Base-by-base conservation (phyloP, 37 sponge, comb jelly and placozoan species). In the Hormiphora californensis region DNA sequence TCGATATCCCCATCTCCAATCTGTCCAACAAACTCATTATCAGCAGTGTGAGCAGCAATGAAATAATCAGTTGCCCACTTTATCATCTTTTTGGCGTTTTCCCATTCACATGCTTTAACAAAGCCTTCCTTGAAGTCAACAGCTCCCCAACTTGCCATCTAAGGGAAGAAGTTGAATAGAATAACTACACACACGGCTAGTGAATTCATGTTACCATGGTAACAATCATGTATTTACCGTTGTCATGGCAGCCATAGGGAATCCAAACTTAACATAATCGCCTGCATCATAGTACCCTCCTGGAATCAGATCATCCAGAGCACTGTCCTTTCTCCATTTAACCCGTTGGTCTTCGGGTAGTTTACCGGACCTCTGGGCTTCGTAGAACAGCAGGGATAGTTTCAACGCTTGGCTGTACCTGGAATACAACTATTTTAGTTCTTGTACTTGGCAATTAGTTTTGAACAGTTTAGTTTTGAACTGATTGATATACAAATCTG, bases 211-310 rank as follows among this genome's bases (percentile, higher is more conserved):
- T n/a, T n/a, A n/a, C n/a, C n/a, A n/a, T n/a, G n/a, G n/a, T n/a
- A n/a, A n/a, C n/a, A n/a, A n/a, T n/a, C n/a, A n/a, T n/a, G n/a
- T 49, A 57, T 30, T 57, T 15, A 57, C 61, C 15, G 67, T 65
- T 32, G 67, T 31, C 9, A 39, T 7, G 1, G 67, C 67, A 3
- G 67, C 67, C 67, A 65, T 65, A 39, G 67, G 67, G 36, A 65
- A 65, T 27, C 67, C 67, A 65, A 65, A 65, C 67, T 65, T 65
- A 32, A 65, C 67, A 32, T 33, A 65, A 28, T 65, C 67, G 12
- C 67, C 67, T 36, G 67, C 67, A 65, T 65, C 67, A 31, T 65
- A 65, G 37, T 65, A 65, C 7, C 67, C 67, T 31, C 67, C 67
- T 7, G 67, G 34, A 7, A 65, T 65, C 28, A 28, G 1, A 32